phyloP scores from a whole-genome alignment of 2,888 invertebrate genomes.

The Campopleginae sp. region DNA sequence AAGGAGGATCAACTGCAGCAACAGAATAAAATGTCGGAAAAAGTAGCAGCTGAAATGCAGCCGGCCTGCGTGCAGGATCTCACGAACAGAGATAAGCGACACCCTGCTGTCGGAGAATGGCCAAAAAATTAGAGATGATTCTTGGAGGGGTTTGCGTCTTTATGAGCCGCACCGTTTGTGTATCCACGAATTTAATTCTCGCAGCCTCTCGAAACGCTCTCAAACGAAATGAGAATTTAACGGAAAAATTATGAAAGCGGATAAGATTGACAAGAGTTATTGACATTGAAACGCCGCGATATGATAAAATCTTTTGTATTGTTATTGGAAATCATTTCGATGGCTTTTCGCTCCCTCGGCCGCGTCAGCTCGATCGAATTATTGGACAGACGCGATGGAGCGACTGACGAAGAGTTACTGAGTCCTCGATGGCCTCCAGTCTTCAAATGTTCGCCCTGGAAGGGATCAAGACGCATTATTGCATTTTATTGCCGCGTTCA shows the following conservation, averaged over 20 bases:
- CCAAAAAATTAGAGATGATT: not conserved
- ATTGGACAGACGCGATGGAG: conserved; percentile 52
- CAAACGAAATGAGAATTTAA: not conserved
- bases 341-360: not conserved
- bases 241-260: conserved; percentile 42
- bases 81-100: conserved; percentile 12
- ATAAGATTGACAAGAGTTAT: conserved; percentile 45
- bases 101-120: conserved; percentile 26
- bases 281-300: not conserved
- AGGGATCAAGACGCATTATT: not conserved
- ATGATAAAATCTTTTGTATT: not conserved
- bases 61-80: not conserved
- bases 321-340: not conserved
- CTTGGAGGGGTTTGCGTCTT: not conserved
- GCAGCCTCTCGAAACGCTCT: not conserved
- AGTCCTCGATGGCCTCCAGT: conserved; percentile 31
- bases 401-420: conserved; percentile 51
- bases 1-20: conserved; percentile 33
- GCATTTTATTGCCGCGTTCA: too few relatives aligned
- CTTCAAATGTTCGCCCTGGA: not conserved
- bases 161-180: conserved; percentile 15
- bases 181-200: not conserved
- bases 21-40: conserved; percentile 9
- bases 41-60: conserved; percentile 51
- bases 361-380: conserved; percentile 43